Conservation (phyloP, 2,113 vertebrate species). For the Monarcha castaneiventris region DNA sequence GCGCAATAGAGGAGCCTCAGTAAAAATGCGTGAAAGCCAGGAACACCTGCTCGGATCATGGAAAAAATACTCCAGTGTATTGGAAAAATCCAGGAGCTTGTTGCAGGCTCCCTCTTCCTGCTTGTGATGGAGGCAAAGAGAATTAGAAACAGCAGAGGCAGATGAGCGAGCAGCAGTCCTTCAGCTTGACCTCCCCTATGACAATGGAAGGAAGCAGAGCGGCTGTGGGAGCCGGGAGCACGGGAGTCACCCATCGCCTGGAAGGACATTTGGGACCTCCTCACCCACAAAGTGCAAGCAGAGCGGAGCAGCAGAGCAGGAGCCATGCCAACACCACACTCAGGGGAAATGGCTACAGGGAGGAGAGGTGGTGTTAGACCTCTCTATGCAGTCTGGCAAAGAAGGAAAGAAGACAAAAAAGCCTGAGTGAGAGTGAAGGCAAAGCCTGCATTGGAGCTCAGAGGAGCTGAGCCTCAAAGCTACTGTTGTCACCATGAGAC, state of each 20-base stretch:
- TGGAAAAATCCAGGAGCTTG: background rate
- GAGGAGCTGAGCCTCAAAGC: background rate
- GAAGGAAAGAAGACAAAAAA: background rate
- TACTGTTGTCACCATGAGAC: background rate
- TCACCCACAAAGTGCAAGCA: background rate
- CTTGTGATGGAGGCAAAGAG: background rate
- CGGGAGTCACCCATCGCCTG: background rate
- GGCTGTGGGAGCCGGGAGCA: background rate
- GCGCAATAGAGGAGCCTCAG: background rate
- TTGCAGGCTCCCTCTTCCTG: slow-evolving; percentile 37
- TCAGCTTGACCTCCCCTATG: background rate
- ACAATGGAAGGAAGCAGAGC: slow-evolving; percentile 23
- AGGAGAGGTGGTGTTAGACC: background rate
- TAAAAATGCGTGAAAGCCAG: background rate
- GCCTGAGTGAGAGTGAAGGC: background rate
- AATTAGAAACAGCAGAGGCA: background rate
- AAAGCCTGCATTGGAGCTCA: background rate
- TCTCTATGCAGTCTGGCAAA: background rate
- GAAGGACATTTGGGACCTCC: background rate
- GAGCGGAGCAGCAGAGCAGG: background rate
- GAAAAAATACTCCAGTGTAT: slow-evolving; percentile 4
- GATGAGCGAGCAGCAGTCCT: background rate
- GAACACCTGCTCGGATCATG: background rate
- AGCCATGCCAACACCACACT: fast-evolving
- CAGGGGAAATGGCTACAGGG: background rate